Base-by-base conservation (phyloP, 92 coral and sea anemone genomes). In the Umimayanthus chanpuru region DNA sequence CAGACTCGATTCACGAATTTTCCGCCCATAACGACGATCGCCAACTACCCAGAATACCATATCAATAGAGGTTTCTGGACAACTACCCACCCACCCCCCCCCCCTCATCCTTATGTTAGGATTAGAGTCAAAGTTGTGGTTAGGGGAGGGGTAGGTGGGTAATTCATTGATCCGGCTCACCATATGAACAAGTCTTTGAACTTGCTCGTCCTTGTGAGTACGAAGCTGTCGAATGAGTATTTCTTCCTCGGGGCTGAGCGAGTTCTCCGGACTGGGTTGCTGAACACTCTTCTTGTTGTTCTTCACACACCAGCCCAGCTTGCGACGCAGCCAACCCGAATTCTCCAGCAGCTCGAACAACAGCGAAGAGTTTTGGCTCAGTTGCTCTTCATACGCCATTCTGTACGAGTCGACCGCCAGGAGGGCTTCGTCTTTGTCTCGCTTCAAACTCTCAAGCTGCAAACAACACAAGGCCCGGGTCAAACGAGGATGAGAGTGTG, bases 381-480 rank as follows among this genome's bases (percentile, higher is more conserved):
- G 88, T 49, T 95, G 98, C 70, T 95, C 96, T 67, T 95, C 98
- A 77, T 93, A 95, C 12, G 98, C 98, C 12, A 93, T 89, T 21
- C 98, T 94, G 82, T 95, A 95, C 1, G 98, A 94, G 70, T 95
- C 98, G 1, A 94, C 94, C 26, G 96, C 81, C 38, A 95, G 90
- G 15, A 92, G 93, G 3, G 96, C 96, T 81, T 95, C 98, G 4
- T 93, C 98, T 74, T 95, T 95, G 14, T 90, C 90, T 4, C 88
- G 92, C 16, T 90, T 91, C 61, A 91, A 77, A 6, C 72, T 26
- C 67, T 92, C 93, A 73, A 95, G 89, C 98, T 95, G 49, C 18
- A 30, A 30, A 39, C 30, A n/a, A n/a, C 21, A 88, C 44, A 32
- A 8, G 40, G 50, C 9, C 50, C 9, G 36, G 36, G 36, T 32